A percentile compares a stretch with the other conserved stretches of the same genome.
Conservation (phyloP, 2,113 vertebrate species). For the Calidris pugnax region DNA sequence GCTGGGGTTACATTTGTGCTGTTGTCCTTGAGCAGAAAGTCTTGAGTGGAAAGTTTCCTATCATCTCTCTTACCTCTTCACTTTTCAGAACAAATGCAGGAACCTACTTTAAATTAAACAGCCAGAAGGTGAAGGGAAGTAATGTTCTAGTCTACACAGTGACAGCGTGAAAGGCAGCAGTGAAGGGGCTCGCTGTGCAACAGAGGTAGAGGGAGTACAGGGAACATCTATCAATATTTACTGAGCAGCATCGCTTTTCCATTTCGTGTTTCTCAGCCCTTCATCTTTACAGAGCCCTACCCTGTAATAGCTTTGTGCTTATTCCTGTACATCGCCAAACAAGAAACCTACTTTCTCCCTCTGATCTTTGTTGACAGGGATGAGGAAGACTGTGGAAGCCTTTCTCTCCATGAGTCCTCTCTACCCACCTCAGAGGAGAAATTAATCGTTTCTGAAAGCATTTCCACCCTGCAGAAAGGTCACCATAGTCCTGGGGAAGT, state of each 20-base stretch:
- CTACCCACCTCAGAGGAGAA: not conserved
- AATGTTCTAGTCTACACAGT: not conserved
- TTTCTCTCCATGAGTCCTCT: constrained; percentile 20
- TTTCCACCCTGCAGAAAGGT: constrained; percentile 41
- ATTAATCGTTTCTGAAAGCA: constrained; percentile 54
- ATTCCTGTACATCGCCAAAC: not conserved
- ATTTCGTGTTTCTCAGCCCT: constrained; percentile 20
- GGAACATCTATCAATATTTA: constrained; percentile 57
- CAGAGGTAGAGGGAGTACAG: not conserved
- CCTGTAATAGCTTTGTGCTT: constrained; percentile 30
- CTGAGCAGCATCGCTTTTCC: constrained; percentile 49
- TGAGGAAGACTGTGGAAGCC: constrained; percentile 19
- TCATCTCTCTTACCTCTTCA: not conserved
- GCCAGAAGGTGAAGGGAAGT: constrained; percentile 5
- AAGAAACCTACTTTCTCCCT: not conserved
- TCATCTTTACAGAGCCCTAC: constrained; percentile 6
- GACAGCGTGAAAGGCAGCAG: constrained; percentile 4
- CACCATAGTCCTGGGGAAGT: constrained; percentile 25
- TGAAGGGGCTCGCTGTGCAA: not conserved
- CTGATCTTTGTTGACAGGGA: constrained; percentile 42
- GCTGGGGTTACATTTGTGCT: not conserved
- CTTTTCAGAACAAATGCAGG: constrained; percentile 18
- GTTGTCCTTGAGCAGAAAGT: constrained; percentile 3
- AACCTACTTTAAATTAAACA: constrained; percentile 23
- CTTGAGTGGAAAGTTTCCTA: constrained; percentile 29